Conservation (phyloP, 2,113 vertebrate species). For the Cyphomyrus plagiostoma region DNA sequence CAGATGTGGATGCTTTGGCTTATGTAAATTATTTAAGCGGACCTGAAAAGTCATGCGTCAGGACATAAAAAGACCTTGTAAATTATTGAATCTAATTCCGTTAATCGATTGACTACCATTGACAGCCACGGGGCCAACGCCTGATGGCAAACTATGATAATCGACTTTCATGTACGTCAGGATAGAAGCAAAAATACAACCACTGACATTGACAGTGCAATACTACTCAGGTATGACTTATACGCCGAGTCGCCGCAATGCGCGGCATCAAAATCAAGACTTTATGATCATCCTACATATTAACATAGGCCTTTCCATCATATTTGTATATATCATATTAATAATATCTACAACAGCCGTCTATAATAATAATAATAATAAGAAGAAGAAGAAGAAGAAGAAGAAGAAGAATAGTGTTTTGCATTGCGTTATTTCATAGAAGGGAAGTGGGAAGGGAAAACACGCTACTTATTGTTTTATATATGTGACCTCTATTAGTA, state of each 20-base stretch:
- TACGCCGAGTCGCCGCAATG: neutral
- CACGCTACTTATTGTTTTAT: neutral
- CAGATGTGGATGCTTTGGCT: neutral
- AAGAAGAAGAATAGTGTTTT: neutral
- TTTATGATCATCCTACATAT: neutral
- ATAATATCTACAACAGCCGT: neutral
- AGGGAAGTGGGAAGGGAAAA: neutral
- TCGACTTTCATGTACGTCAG: neutral
- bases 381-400: neutral
- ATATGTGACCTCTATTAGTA: neutral
- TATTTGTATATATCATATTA: neutral
- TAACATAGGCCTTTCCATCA: neutral
- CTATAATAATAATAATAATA: neutral
- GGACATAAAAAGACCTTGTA: neutral
- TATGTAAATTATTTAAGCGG: slow-evolving; percentile 4
- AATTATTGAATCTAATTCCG: slow-evolving; percentile 8
- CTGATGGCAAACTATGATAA: slow-evolving; percentile 1
- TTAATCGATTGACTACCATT: neutral
- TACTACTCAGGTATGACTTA: neutral
- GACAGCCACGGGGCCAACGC: neutral
- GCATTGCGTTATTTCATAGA: neutral
- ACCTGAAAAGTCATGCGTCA: neutral
- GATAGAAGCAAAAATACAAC: neutral
- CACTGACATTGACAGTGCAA: slow-evolving; percentile 3
- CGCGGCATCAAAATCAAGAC: neutral